Conservation (phyloP, 2,797 vertebrate genomes). For the Peromyscus attwateri region DNA sequence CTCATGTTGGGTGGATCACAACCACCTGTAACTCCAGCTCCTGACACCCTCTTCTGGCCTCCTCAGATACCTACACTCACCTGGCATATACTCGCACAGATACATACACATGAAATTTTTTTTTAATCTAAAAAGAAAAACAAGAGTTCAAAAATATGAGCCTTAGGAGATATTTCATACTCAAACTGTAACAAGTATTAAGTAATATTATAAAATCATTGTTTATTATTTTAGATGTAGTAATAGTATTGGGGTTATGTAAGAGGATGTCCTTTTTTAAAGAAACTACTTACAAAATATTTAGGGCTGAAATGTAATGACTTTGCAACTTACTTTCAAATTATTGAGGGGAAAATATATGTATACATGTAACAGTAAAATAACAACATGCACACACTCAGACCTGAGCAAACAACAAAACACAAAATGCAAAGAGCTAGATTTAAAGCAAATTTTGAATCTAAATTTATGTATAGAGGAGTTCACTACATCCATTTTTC, state of each 20-base stretch:
- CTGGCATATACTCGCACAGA: not conserved
- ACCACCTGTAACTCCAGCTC: not conserved
- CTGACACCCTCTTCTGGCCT: not conserved
- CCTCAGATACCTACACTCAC: not conserved
- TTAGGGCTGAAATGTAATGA: not conserved
- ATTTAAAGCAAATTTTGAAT: conserved; percentile 10
- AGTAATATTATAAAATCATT: not conserved
- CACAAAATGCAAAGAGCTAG: not conserved
- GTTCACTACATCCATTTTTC: not conserved
- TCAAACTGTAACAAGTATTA: not conserved
- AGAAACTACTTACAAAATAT: not conserved
- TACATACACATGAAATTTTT: no score
- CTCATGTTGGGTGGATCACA: not conserved
- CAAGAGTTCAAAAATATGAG: not conserved
- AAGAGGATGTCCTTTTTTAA: not conserved
- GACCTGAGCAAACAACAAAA: not conserved
- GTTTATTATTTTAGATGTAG: conserved; percentile 4
- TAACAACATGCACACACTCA: not conserved
- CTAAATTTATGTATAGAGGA: not conserved
- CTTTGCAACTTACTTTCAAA: conserved; percentile 52
- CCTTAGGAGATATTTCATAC: not conserved
- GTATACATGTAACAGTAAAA: not conserved
- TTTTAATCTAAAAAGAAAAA: not conserved
- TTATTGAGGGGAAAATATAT: conserved; percentile 1
- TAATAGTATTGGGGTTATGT: not conserved